Conservation (phyloP, 2,113 vertebrate genomes). For the Lagopus muta region DNA sequence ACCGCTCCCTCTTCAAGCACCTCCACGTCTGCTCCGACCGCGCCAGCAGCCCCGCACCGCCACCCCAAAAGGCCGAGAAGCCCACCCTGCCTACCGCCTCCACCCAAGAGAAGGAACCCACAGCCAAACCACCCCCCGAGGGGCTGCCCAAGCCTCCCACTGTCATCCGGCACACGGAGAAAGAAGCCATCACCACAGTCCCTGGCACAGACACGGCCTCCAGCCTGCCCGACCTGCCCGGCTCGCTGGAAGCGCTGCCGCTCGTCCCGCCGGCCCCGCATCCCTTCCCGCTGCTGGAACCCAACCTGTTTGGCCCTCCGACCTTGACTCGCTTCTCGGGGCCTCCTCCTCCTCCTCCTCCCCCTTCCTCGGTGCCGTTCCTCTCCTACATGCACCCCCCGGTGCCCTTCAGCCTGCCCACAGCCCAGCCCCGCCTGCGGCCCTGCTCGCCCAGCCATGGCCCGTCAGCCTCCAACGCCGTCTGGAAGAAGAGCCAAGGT, state of each 20-base stretch:
- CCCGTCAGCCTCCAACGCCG: slow-evolving; percentile 76
- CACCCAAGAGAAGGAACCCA: slow-evolving; percentile 37
- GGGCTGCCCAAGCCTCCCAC: slow-evolving; percentile 33
- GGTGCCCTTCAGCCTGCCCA: slow-evolving; percentile 50
- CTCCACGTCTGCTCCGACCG: slow-evolving; percentile 93
- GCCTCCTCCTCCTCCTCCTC: background rate
- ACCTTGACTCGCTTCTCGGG: slow-evolving; percentile 53
- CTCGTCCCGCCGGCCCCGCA: slow-evolving; percentile 7
- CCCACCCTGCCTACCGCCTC: background rate
- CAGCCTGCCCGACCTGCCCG: background rate
- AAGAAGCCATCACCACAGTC: background rate
- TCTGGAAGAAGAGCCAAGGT: slow-evolving; percentile 95
- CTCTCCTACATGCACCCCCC: slow-evolving; percentile 57
- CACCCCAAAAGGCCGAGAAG: background rate
- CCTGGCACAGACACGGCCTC: background rate
- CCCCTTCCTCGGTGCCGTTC: slow-evolving; percentile 52
- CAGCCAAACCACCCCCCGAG: background rate
- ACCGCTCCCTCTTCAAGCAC: slow-evolving; percentile 93
- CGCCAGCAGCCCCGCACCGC: slow-evolving; percentile 69
- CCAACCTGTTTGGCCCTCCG: slow-evolving; percentile 41
- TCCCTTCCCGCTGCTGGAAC: slow-evolving; percentile 67
- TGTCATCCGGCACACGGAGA: slow-evolving; percentile 30
- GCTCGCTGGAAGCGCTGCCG: slow-evolving; percentile 35
- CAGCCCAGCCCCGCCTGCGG: slow-evolving; percentile 72
- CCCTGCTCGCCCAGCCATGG: slow-evolving; percentile 68